phyloP scores from a whole-genome alignment of 2,888 invertebrate genomes.

The Cordylochernes scorpioides region DNA sequence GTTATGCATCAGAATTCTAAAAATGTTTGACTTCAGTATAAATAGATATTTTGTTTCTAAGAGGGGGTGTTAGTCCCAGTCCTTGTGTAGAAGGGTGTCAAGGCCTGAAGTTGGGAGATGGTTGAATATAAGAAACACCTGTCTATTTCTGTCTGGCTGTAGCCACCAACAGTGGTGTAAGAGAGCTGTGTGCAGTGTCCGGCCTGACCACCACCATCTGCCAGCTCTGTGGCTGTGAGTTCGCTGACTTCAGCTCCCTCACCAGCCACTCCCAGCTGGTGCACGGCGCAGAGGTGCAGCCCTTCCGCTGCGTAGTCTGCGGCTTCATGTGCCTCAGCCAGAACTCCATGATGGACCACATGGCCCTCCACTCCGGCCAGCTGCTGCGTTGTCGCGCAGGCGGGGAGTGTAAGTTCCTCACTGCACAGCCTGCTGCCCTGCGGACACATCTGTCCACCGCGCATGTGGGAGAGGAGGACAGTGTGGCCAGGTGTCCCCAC shows the following conservation, averaged over 20 bases:
- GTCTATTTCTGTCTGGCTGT: too few relatives aligned
- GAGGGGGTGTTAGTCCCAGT: too few relatives aligned
- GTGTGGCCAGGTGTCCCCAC: slow-evolving; percentile 10
- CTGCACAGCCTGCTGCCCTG: slow-evolving; percentile 10
- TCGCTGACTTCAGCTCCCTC: slow-evolving; percentile 28
- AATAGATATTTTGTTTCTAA: too few relatives aligned
- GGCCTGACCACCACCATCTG: too few relatives aligned
- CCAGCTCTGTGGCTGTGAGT: slow-evolving; percentile 30
- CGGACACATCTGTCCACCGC: slow-evolving; percentile 9
- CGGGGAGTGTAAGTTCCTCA: slow-evolving; percentile 7
- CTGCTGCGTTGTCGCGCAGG: slow-evolving; percentile 9
- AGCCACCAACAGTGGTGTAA: too few relatives aligned
- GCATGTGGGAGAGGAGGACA: slow-evolving; percentile 8
- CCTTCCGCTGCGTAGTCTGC: slow-evolving; percentile 11
- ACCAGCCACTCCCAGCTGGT: slow-evolving; percentile 17
- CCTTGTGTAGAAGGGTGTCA: too few relatives aligned
- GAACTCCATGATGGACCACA: slow-evolving; percentile 27
- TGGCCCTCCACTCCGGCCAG: slow-evolving; percentile 23
- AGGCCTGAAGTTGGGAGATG: too few relatives aligned
- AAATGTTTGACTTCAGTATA: too few relatives aligned
- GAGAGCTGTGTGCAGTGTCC: too few relatives aligned
- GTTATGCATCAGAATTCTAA: too few relatives aligned
- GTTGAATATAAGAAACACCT: too few relatives aligned
- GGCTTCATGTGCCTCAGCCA: slow-evolving; percentile 21
- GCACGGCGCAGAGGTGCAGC: slow-evolving; percentile 9